These are phyloP conservation scores for Rhodophaea formosa DNA, from an alignment of 2,888 invertebrate genomes.

Conservation along the genomic window DNA sequence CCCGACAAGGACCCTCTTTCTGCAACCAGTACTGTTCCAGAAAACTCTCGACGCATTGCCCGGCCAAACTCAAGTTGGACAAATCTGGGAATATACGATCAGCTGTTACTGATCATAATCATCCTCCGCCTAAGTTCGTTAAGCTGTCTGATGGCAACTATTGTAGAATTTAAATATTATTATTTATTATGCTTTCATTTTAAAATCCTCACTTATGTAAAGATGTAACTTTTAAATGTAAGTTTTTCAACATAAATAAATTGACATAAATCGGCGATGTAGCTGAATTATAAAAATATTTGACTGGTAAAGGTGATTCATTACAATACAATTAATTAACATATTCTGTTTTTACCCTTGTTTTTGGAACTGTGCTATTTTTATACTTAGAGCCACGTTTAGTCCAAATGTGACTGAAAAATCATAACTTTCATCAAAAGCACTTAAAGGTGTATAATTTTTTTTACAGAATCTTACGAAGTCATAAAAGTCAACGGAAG, in stretches of 20 bases:
- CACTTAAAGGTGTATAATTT: background rate
- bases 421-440: no score
- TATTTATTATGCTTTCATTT: background rate
- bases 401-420: no score
- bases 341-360: no score
- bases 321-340: no score
- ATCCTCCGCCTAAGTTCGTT: constrained; percentile 33
- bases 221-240: no score
- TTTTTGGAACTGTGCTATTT: no score
- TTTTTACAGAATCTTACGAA: constrained; percentile 5
- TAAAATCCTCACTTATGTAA: no score
- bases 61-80: constrained; percentile 29
- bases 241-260: no score
- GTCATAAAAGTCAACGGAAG: constrained; percentile 17
- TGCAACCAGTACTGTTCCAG: constrained; percentile 21
- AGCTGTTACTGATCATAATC: constrained; percentile 38
- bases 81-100: constrained; percentile 29
- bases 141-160: constrained; percentile 30
- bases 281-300: no score
- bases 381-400: no score
- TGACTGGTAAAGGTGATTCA: no score
- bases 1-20: constrained; percentile 20
- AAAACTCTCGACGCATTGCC: constrained; percentile 22
- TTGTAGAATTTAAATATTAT: constrained; percentile 20
- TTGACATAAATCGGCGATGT: no score